Conservation (phyloP, 2,797 vertebrate species). For the Okamejei kenojei region DNA sequence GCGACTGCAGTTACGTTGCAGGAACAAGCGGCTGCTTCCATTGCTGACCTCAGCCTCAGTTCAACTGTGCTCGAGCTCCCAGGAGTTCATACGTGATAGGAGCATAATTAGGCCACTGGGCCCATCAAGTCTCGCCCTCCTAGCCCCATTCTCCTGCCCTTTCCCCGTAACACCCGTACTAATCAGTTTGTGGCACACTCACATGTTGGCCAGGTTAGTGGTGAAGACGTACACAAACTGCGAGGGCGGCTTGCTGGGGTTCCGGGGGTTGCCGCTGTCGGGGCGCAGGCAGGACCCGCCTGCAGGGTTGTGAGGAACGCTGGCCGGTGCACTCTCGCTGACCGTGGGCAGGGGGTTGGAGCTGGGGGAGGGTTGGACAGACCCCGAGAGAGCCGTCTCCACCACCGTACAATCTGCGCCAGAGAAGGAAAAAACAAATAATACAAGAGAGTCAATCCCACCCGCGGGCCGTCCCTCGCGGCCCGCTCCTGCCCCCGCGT, state of each 20-base stretch:
- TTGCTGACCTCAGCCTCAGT: neutral
- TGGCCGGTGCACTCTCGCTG: slow-evolving; percentile 61
- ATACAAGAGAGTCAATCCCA: neutral
- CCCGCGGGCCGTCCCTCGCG: no score
- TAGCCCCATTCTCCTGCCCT: no score
- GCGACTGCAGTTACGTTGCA: no score
- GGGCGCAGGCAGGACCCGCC: slow-evolving; percentile 52
- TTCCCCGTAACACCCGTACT: no score
- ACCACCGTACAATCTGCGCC: slow-evolving; percentile 66
- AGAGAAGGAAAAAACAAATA: neutral
- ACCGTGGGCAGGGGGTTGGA: slow-evolving; percentile 64
- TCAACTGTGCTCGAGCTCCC: neutral
- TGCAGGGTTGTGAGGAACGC: slow-evolving; percentile 59
- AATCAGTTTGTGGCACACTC: slow-evolving; percentile 44
- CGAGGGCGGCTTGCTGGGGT: slow-evolving; percentile 62
- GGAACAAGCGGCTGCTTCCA: no score
- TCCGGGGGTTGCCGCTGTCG: slow-evolving; percentile 49
- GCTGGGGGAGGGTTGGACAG: slow-evolving; percentile 69
- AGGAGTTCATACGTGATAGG: neutral
- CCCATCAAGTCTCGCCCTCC: no score
- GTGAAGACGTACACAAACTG: slow-evolving; percentile 94
- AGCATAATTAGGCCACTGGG: no score
- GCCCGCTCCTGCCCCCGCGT: no score
- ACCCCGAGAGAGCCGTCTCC: slow-evolving; percentile 67
- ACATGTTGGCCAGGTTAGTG: slow-evolving; percentile 93